phyloP scores from a whole-genome alignment of 2,113 vertebrate genomes.

The Ptilorrhoa leucosticta region DNA sequence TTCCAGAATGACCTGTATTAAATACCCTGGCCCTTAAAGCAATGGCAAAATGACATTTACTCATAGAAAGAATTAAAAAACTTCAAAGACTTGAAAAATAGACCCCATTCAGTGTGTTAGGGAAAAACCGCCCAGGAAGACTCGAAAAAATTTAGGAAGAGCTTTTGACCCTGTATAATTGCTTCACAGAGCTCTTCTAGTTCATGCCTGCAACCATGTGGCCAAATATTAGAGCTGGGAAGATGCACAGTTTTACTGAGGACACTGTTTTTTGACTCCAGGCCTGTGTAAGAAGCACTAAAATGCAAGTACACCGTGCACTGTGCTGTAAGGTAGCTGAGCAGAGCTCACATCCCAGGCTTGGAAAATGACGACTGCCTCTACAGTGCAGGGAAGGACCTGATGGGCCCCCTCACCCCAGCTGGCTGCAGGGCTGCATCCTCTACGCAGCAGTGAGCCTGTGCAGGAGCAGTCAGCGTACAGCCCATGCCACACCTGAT shows the following conservation, averaged over 20 bases:
- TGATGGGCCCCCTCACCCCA: fast-evolving
- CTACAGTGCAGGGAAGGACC: neutral
- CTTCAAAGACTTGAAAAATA: neutral
- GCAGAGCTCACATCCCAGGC: neutral
- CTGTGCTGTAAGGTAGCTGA: neutral
- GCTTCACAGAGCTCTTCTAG: neutral
- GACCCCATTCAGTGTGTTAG: neutral
- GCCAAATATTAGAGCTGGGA: neutral
- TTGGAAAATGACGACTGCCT: neutral
- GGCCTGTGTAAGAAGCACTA: neutral
- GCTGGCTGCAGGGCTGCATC: neutral
- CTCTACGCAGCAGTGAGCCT: neutral
- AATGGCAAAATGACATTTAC: neutral
- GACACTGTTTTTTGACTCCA: neutral
- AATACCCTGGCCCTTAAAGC: neutral
- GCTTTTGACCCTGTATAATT: neutral
- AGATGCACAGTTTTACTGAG: neutral
- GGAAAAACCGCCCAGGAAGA: neutral
- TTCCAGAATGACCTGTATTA: neutral
- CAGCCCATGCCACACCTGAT: neutral
- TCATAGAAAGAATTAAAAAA: neutral
- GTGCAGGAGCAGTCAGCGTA: neutral
- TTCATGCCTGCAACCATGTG: neutral
- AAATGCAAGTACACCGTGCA: neutral
- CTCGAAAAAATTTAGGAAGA: neutral